These are phyloP conservation scores for Philypnodon macrostomus DNA, from an alignment of 2,797 vertebrate species.

Conservation along the genomic window DNA sequence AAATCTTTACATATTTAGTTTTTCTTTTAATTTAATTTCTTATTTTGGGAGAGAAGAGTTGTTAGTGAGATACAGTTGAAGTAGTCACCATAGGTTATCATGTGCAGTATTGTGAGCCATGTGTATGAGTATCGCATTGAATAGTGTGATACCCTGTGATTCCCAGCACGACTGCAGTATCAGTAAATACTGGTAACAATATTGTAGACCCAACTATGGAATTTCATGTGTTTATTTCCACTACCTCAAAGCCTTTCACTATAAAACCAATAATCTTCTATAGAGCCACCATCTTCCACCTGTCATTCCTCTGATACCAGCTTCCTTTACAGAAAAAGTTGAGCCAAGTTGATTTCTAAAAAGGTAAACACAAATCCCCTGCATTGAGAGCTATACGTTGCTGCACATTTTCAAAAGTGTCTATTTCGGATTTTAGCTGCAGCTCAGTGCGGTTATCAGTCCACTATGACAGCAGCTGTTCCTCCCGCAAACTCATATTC, in stretches of 20 bases:
- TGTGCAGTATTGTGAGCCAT: too few species aligned
- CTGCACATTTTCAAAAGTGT: conserved; percentile 4
- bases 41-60: too few species aligned
- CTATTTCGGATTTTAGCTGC: conserved; percentile 18
- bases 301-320: not conserved
- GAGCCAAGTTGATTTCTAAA: too few species aligned
- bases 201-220: too few species aligned
- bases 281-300: not conserved
- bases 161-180: too few species aligned
- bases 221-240: not conserved
- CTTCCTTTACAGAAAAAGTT: not conserved
- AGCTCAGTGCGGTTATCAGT: conserved; percentile 23
- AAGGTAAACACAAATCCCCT: conserved; percentile 2
- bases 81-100: too few species aligned
- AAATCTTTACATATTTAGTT: too few species aligned
- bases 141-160: too few species aligned
- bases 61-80: too few species aligned
- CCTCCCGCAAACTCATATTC: conserved; percentile 35
- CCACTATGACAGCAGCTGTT: conserved; percentile 16
- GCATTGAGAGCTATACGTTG: conserved; percentile 15
- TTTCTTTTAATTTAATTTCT: too few species aligned
- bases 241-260: not conserved
- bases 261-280: not conserved
- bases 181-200: not conserved
- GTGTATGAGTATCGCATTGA: too few species aligned